Percentiles rank a stretch among this genome's conserved stretches.
Evolutionary conservation across 37 sponge, comb jelly and placozoan species (phyloP).

Genomic region (Petrosia ficiformis): DNA sequence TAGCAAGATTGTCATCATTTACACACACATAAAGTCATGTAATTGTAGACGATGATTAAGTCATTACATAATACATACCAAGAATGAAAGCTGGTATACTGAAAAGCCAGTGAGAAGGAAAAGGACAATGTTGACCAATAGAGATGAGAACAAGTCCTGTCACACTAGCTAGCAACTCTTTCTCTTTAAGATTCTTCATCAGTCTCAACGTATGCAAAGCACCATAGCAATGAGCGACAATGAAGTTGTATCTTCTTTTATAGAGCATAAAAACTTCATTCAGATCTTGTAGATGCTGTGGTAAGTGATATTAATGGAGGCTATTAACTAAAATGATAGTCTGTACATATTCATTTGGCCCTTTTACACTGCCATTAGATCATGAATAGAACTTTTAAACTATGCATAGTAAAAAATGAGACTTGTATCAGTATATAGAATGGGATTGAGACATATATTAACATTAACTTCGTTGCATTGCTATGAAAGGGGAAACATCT

Average conservation of each 20-base stretch:
- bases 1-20: too few species aligned
- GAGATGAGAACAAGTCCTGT: slow-evolving; percentile 30
- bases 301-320: slow-evolving; percentile 7
- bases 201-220: slow-evolving; percentile 46
- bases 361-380: too few species aligned
- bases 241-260: slow-evolving; percentile 36
- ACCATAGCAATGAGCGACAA: slow-evolving; percentile 69
- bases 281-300: slow-evolving; percentile 57
- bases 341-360: too few species aligned
- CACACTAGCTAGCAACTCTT: slow-evolving; percentile 14
- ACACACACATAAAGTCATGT: not conserved
- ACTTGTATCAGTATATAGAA: too few species aligned
- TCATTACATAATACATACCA: slow-evolving; percentile 19
- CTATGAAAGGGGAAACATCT: too few species aligned
- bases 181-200: slow-evolving; percentile 15
- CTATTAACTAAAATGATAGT: not conserved
- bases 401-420: too few species aligned
- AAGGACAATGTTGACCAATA: slow-evolving; percentile 37
- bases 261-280: slow-evolving; percentile 27
- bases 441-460: too few species aligned
- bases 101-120: not conserved
- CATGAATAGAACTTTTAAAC: not conserved
- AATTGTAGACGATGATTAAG: not conserved
- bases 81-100: slow-evolving; percentile 41
- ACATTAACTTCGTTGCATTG: too few species aligned